Evolutionary conservation across 2,888 invertebrate genomes (phyloP).

Genomic region (Phasia obesa): DNA sequence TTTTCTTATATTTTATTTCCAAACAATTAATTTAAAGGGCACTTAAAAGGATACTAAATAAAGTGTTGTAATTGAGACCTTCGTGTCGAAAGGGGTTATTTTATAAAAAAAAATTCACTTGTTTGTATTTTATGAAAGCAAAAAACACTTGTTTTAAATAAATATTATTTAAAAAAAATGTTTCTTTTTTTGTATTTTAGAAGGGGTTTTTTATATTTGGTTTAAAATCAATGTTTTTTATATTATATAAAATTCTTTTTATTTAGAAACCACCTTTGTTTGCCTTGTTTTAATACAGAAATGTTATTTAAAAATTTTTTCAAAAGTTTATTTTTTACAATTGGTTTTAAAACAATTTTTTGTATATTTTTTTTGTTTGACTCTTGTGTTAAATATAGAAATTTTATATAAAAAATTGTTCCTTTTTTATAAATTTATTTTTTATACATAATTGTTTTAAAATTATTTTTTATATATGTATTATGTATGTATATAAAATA

Average conservation of each 20-base stretch:
- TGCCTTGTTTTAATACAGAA: not conserved
- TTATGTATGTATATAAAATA: too few species aligned
- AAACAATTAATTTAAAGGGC: conserved; percentile 22
- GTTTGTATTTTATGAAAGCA: not conserved
- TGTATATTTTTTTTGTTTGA: not conserved
- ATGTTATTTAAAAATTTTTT: too few species aligned
- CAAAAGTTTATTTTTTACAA: not conserved
- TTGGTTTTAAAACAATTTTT: conserved; percentile 45
- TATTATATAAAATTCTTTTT: conserved; percentile 28
- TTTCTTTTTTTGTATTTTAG: not conserved
- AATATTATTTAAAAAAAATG: not conserved
- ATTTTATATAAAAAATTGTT: too few species aligned
- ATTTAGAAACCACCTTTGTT: not conserved
- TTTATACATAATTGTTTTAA: too few species aligned
- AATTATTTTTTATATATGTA: not conserved
- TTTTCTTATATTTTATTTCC: not conserved
- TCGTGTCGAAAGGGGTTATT: not conserved
- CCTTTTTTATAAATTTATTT: too few species aligned
- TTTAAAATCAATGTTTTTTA: conserved; percentile 54
- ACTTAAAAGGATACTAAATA: conserved; percentile 13
- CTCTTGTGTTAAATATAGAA: not conserved
- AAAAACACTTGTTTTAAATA: conserved; percentile 33
- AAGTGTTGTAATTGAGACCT: not conserved
- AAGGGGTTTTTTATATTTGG: not conserved
- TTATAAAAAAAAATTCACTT: not conserved